phyloP scores from a whole-genome alignment of 2,797 vertebrate genomes.

The Denticeps clupeoides region DNA sequence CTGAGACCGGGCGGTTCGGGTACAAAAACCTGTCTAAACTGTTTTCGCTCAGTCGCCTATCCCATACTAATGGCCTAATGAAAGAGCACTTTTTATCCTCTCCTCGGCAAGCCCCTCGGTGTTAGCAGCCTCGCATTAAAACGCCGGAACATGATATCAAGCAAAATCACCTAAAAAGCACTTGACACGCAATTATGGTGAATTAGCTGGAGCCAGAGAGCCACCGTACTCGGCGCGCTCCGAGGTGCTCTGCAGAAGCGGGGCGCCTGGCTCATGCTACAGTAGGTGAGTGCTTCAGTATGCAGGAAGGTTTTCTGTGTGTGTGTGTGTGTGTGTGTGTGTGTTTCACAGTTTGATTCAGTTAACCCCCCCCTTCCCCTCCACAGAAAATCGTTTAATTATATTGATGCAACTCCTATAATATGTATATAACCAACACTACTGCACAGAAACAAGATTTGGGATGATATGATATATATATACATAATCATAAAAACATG shows the following conservation, averaged over 20 bases:
- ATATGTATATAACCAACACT: too few species aligned
- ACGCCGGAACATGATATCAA: neutral
- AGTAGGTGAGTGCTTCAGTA: neutral
- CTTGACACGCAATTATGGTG: slow-evolving; percentile 32
- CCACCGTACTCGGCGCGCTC: slow-evolving; percentile 33
- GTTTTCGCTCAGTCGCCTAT: neutral
- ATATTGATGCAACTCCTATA: too few species aligned
- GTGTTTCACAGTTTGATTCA: too few species aligned
- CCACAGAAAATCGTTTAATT: too few species aligned
- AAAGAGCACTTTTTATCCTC: neutral
- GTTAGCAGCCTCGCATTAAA: neutral
- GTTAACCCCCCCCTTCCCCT: too few species aligned
- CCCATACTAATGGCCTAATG: neutral
- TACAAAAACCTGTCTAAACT: neutral
- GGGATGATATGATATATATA: too few species aligned
- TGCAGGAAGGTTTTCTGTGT: too few species aligned
- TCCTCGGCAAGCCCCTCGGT: neutral
- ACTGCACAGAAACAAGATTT: too few species aligned
- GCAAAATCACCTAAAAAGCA: slow-evolving; percentile 16
- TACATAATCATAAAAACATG: too few species aligned
- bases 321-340: too few species aligned
- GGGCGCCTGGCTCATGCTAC: neutral
- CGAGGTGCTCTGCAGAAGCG: slow-evolving; percentile 27
- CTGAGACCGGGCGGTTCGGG: neutral
- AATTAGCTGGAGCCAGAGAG: slow-evolving; percentile 28